Conservation (phyloP, 2,797 vertebrate species). For the Glossophaga mutica region DNA sequence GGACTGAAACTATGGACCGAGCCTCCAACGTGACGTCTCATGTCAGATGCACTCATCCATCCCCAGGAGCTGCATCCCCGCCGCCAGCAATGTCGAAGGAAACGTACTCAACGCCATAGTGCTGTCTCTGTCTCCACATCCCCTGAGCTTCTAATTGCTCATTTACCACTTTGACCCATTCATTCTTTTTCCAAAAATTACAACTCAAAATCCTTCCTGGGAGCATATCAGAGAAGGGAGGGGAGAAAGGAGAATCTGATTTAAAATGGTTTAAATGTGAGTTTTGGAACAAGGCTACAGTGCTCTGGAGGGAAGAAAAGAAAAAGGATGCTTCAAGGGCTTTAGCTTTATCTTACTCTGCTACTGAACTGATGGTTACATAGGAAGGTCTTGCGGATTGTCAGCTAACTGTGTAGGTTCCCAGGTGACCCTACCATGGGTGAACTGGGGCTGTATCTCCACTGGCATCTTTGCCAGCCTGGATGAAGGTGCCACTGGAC, state of each 20-base stretch:
- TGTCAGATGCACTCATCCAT: neutral
- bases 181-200: neutral
- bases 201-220: neutral
- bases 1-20: neutral
- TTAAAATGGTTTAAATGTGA: neutral
- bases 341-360: neutral
- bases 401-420: neutral
- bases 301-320: neutral
- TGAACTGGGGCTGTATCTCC: neutral
- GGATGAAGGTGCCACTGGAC: neutral
- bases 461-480: neutral
- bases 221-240: neutral
- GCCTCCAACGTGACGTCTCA: neutral
- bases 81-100: neutral
- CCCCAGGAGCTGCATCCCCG: neutral
- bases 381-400: neutral
- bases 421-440: neutral
- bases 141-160: neutral
- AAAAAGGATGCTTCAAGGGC: neutral
- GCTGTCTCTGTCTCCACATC: neutral
- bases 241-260: neutral
- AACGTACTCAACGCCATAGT: neutral
- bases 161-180: neutral
- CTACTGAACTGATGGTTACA: neutral
- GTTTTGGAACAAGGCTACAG: neutral